Evolutionary conservation across 2,888 invertebrate genomes (phyloP).

Genomic region (Amphimallon solstitiale): DNA sequence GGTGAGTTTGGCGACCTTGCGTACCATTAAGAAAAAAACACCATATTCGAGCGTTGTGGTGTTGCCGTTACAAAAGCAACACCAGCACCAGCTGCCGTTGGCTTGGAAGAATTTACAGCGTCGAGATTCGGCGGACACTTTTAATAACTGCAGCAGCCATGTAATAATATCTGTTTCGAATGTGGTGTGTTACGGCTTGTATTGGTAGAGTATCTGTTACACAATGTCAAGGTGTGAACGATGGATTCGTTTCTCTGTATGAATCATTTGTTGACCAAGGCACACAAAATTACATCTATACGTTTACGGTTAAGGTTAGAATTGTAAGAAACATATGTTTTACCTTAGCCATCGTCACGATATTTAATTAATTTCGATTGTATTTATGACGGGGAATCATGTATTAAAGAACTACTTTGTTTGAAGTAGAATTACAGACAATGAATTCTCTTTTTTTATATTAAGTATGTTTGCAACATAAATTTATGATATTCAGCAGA

Average conservation of each 20-base stretch:
- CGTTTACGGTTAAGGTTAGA: conserved; percentile 19
- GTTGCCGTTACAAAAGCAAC: no score
- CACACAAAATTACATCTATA: background rate
- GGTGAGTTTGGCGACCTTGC: conserved; percentile 25
- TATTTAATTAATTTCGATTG: no score
- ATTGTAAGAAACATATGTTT: conserved; percentile 11
- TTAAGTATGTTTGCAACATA: no score
- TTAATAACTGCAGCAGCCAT: background rate
- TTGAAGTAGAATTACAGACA: no score
- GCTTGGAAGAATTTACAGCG: conserved; percentile 1
- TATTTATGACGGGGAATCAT: no score
- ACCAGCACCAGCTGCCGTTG: background rate
- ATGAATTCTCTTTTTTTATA: no score
- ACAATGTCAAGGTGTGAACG: conserved; percentile 19
- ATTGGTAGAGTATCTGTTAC: conserved; percentile 3
- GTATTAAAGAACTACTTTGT: no score
- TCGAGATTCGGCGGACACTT: background rate
- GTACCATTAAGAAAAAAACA: conserved; percentile 13
- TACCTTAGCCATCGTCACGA: background rate
- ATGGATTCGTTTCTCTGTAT: conserved; percentile 5
- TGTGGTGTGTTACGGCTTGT: background rate
- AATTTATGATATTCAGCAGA: no score
- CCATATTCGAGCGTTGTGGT: conserved; percentile 1
- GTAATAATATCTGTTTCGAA: no score
- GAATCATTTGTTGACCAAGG: conserved; percentile 18